These are phyloP conservation scores for Thysanoteuthis rhombus DNA, from an alignment of 2,888 invertebrate genomes.

Conservation along the genomic window DNA sequence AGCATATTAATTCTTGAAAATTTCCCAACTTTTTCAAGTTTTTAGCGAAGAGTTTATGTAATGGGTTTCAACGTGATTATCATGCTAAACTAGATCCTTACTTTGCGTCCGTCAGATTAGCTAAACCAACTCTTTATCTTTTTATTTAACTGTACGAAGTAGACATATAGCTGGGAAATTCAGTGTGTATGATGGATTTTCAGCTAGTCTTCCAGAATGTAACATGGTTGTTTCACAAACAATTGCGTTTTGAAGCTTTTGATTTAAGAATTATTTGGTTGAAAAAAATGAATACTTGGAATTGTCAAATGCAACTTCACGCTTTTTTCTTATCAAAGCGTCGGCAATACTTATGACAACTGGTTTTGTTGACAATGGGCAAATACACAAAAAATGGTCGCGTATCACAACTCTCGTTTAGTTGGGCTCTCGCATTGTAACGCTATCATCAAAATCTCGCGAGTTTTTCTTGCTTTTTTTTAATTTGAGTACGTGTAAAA, in stretches of 20 bases:
- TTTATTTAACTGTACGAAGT: too few relatives aligned
- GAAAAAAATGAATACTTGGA: not conserved
- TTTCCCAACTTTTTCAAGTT: too few relatives aligned
- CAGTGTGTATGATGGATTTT: not conserved
- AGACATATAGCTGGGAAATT: too few relatives aligned
- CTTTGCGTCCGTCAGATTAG: too few relatives aligned
- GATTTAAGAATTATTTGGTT: not conserved
- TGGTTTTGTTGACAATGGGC: not conserved
- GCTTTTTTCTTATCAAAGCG: not conserved
- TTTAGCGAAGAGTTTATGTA: too few relatives aligned
- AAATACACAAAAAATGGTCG: not conserved
- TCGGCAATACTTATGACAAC: not conserved
- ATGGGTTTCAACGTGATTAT: too few relatives aligned
- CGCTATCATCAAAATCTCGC: not conserved
- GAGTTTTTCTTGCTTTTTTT: not conserved
- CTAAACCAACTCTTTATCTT: too few relatives aligned
- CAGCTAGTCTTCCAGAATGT: not conserved
- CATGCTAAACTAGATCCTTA: too few relatives aligned
- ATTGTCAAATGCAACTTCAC: not conserved
- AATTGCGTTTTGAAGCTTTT: not conserved
- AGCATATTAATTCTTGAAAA: too few relatives aligned
- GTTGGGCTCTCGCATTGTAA: not conserved
- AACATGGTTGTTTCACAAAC: not conserved
- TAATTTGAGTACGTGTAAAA: not conserved
- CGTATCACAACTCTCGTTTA: not conserved